Base-by-base conservation (phyloP, 2,888 invertebrate species). In the Agrotis exclamationis region DNA sequence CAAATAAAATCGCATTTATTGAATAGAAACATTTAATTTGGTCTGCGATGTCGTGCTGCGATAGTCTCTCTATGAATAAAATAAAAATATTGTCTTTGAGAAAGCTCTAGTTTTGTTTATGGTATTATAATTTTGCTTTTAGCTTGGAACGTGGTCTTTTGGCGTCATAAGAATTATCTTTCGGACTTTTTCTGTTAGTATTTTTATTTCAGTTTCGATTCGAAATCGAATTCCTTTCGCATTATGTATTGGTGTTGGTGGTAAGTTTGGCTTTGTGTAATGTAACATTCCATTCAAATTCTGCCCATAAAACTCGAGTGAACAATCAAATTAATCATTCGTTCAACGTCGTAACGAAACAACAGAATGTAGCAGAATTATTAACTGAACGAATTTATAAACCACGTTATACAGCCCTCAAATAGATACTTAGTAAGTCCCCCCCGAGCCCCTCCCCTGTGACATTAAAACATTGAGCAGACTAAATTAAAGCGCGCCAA, bases 401-500 rank as follows among this genome's bases (percentile, higher is more conserved):
- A 93, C 93, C 89, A 84, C 91, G 90, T 88, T 91, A 91, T 91
- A 92, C 93, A 91, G 90, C 94, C 94, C 95, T 94, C 94, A 95
- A 96, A 95, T 95, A 95, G 94, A 95, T 95, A 95, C 94, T 95
- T 94, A 95, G 93, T 89, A 88, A 89, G 87, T 86, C 89, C 85
- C 83, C 85, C 83, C 83, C 85, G 77, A 77, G 56, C 72, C 82
- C 85, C 84, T 89, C 93, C 93, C 93, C 82, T 74, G 91, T 88
- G 93, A 93, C 95, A 94, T 94, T 95, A 94, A 94, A 95, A 95
- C 95, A 95, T 95, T 93, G 94, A 94, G 90, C 92, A 93, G 95
- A 95, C 95, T 94, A 95, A 96, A 95, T 96, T 96, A 96, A 95
- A 96, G 93, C 95, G 92, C 93, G 94, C 95, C 95, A 95, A 95